Base-by-base conservation (phyloP, 2,888 invertebrate species). In the Tenthredo scrophulariae region DNA sequence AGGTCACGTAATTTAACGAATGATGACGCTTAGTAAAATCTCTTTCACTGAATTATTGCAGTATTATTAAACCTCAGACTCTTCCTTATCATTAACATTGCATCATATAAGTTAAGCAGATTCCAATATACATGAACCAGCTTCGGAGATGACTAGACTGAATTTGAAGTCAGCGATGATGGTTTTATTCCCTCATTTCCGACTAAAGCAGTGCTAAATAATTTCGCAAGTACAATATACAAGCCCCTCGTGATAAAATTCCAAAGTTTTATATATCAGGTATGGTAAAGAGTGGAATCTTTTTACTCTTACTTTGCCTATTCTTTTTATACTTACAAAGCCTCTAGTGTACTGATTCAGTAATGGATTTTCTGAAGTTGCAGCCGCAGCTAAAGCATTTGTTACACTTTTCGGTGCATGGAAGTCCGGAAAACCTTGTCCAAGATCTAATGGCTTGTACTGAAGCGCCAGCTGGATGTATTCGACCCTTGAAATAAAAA, bases 391-490 rank as follows among this genome's bases (percentile, higher is more conserved):
- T 85, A 99, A 94, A 3, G 97, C 96, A 89, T 97, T 95, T 0
- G 96, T 96, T 1, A 99, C 97, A 94, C 97, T 96, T 72, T 96
- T 95, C 0, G 99, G 98, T 4, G 98, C 96, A 88, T 97, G 96
- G 94, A 97, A 99, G 94, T 99, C 98, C 0, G 99, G 98, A 93
- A 99, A 99, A 0, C 99, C 99, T 94, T 98, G 98, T 0, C 99
- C 99, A 33, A 99, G 95, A 94, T 99, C 99, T 54, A 98, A 94
- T 0, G 99, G 98, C 89, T 98, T 97, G 91, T 97, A 95, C 87
- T 98, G 96, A 75, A 96, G 92, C 0, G 97, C 97, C 84, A 99
- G 93, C 87, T 96, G 96, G 86, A 97, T 97, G 92, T 98, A 98
- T 93, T 99, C 98, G 79, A 98, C 97, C 99, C 98, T 98, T 90